Conservation (phyloP, 2,113 vertebrate genomes). For the Periophthalmus modestus region DNA sequence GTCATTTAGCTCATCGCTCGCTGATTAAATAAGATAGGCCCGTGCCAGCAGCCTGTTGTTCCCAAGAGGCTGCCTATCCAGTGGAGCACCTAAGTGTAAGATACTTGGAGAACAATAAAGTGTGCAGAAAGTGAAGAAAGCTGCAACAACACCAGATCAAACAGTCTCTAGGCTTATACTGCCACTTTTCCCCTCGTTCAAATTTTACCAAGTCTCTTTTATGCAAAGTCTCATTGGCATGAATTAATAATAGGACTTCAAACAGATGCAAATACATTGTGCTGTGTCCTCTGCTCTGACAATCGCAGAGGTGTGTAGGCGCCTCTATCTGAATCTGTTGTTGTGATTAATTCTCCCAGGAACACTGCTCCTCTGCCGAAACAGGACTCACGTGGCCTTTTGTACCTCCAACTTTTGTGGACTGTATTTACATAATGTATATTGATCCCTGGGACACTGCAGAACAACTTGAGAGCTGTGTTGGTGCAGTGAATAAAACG, state of each 20-base stretch:
- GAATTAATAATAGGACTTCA: constrained; percentile 76
- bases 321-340: constrained; percentile 48
- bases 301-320: constrained; percentile 69
- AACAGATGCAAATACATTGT: constrained; percentile 74
- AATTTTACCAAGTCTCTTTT: constrained; percentile 42
- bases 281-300: constrained; percentile 66
- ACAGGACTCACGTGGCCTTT: constrained; percentile 46
- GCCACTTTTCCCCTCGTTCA: constrained; percentile 31
- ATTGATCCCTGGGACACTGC: constrained; percentile 42
- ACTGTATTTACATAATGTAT: constrained; percentile 53
- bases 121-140: constrained; percentile 30
- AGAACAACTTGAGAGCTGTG: constrained; percentile 20
- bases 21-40: constrained; percentile 81
- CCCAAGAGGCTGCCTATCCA: constrained; percentile 28
- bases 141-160: constrained; percentile 49
- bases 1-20: constrained; percentile 65
- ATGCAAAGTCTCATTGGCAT: constrained; percentile 64
- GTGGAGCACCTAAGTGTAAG: constrained; percentile 25
- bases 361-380: constrained; percentile 38
- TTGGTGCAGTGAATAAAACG: constrained; percentile 30
- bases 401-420: constrained; percentile 40
- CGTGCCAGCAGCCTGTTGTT: constrained; percentile 38
- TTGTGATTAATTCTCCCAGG: constrained; percentile 52
- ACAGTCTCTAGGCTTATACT: constrained; percentile 38
- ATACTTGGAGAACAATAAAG: constrained; percentile 39